These are phyloP conservation scores for Campoplex nolae DNA, from an alignment of 2,888 invertebrate genomes.

Conservation along the genomic window DNA sequence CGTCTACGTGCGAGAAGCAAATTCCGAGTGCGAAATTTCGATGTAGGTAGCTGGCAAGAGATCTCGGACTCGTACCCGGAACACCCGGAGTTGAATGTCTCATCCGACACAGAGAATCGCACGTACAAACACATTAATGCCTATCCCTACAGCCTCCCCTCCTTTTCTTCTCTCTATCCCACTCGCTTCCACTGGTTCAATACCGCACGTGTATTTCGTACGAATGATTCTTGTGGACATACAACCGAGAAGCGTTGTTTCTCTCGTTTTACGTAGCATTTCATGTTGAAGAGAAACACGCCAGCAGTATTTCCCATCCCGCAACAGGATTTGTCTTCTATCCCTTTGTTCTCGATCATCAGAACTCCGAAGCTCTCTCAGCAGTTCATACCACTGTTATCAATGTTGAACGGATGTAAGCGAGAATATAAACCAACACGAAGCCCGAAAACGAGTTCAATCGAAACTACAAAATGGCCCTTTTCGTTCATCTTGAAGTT, in stretches of 20 bases:
- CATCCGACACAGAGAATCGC: conserved; percentile 46
- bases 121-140: conserved; percentile 10
- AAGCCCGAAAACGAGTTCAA: background rate
- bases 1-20: conserved; percentile 46
- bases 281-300: conserved; percentile 50
- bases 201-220: conserved; percentile 43
- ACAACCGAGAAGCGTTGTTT: conserved; percentile 52
- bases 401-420: background rate
- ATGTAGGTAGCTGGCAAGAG: conserved; percentile 7
- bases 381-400: background rate
- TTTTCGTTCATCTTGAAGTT: background rate
- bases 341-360: conserved; percentile 42
- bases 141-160: conserved; percentile 26
- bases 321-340: conserved; percentile 53
- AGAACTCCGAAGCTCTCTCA: conserved; percentile 1
- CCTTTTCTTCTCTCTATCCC: background rate
- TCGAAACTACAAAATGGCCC: background rate
- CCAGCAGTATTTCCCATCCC: conserved; percentile 11
- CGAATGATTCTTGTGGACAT: conserved; percentile 54
- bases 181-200: conserved; percentile 49
- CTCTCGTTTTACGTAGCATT: conserved; percentile 29
- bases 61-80: background rate
- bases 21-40: conserved; percentile 58
- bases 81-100: conserved; percentile 41
- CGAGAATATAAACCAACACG: background rate